These are phyloP conservation scores for Tupaia chinensis DNA, from an alignment of 2,113 vertebrate genomes.

Conservation along the genomic window DNA sequence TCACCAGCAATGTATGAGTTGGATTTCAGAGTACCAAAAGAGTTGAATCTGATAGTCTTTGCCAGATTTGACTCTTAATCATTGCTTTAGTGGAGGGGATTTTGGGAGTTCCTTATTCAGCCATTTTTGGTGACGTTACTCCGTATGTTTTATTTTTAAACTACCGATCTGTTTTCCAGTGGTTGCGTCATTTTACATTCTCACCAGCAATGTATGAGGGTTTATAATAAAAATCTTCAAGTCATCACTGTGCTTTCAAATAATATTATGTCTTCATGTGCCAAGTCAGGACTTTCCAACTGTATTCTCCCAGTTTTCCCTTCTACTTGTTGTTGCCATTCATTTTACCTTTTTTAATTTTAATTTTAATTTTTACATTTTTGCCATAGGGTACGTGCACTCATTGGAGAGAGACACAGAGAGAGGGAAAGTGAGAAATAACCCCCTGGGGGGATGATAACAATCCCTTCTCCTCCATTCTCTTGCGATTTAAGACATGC, in stretches of 20 bases:
- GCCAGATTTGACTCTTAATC: not conserved
- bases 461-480: too few species aligned
- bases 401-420: too few species aligned
- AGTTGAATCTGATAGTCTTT: not conserved
- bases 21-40: not conserved
- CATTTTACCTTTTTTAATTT: not conserved
- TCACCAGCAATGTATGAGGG: not conserved
- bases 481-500: too few species aligned
- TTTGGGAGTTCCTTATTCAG: not conserved
- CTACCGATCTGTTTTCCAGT: too few species aligned
- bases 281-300: not conserved
- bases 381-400: too few species aligned
- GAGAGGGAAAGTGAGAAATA: too few species aligned
- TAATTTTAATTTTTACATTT: too few species aligned
- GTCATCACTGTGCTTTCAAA: not conserved
- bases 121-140: not conserved
- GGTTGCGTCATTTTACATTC: too few species aligned
- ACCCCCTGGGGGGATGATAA: too few species aligned
- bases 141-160: not conserved
- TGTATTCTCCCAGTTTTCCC: too few species aligned
- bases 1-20: too few species aligned
- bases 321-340: accelerated
- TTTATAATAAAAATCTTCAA: not conserved
- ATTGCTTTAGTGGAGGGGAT: not conserved
- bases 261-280: not conserved